A percentile compares a stretch with the other conserved stretches of the same genome.
Conservation (phyloP, 1,140 invertebrate genomes). For the Drosophila prosaltans region DNA sequence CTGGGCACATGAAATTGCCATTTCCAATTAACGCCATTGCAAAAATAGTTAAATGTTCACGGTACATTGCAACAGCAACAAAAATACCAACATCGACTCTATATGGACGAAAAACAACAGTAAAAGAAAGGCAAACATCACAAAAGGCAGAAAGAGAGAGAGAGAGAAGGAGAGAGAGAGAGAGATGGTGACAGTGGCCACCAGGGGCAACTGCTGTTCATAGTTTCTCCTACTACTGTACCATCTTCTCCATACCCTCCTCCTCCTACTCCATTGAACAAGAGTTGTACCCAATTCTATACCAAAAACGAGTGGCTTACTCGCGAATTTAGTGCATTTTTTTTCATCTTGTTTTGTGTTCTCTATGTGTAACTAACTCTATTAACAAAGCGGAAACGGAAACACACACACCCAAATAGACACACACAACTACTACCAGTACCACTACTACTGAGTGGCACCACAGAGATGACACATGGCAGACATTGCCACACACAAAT, state of each 20-base stretch:
- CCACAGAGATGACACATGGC: conserved; percentile 25
- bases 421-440: conserved; percentile 6
- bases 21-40: conserved; percentile 81
- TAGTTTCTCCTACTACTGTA: conserved; percentile 1
- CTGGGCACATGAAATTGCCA: conserved; percentile 76
- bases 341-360: conserved; percentile 33
- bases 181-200: conserved; percentile 48
- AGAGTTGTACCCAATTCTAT: conserved; percentile 41
- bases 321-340: conserved; percentile 40
- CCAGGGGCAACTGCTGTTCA: conserved; percentile 24
- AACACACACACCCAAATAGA: conserved; percentile 38
- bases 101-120: conserved; percentile 42
- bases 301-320: conserved; percentile 39
- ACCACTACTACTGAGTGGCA: not conserved
- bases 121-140: conserved; percentile 46
- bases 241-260: not conserved
- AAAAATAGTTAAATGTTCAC: conserved; percentile 78
- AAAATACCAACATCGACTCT: conserved; percentile 21
- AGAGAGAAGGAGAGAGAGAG: not conserved
- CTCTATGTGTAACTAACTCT: conserved; percentile 78
- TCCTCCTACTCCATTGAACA: conserved; percentile 2
- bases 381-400: conserved; percentile 80
- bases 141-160: conserved; percentile 18
- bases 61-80: conserved; percentile 42
- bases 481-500: conserved; percentile 47